Conservation (phyloP, 2,797 vertebrate genomes). For the Taenioides sp. region DNA sequence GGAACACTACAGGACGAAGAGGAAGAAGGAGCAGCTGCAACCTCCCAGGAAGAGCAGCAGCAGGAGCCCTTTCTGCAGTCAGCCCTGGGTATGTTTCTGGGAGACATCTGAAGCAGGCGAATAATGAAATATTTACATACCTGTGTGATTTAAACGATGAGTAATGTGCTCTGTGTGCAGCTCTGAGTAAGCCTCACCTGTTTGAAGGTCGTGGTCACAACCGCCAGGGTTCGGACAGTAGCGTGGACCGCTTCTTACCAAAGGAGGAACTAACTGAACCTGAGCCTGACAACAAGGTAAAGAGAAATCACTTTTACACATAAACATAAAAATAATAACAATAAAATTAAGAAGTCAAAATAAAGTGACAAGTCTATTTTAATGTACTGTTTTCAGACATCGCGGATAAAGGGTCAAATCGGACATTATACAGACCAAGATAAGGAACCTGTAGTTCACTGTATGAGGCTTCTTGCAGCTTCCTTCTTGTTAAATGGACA, state of each 20-base stretch:
- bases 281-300: conserved; percentile 89
- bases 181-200: conserved; percentile 87
- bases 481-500: conserved; percentile 92
- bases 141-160: not conserved
- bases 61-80: conserved; percentile 80
- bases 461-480: conserved; percentile 90
- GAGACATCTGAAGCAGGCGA: not conserved
- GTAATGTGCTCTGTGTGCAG: conserved; percentile 50
- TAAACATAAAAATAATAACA: not conserved
- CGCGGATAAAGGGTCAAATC: conserved; percentile 90
- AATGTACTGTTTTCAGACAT: conserved; percentile 73
- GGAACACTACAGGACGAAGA: conserved; percentile 91
- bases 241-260: conserved; percentile 83
- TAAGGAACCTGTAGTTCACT: conserved; percentile 89
- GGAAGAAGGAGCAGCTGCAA: conserved; percentile 76
- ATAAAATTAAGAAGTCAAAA: not conserved
- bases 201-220: conserved; percentile 86
- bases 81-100: conserved; percentile 79
- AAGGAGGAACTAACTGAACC: conserved; percentile 86
- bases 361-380: not conserved
- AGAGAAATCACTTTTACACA: not conserved
- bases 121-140: not conserved
- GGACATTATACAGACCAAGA: conserved; percentile 86
- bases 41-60: conserved; percentile 76
- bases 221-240: conserved; percentile 90